phyloP scores from a whole-genome alignment of 2,888 invertebrate genomes.

The Cordilura impudica region DNA sequence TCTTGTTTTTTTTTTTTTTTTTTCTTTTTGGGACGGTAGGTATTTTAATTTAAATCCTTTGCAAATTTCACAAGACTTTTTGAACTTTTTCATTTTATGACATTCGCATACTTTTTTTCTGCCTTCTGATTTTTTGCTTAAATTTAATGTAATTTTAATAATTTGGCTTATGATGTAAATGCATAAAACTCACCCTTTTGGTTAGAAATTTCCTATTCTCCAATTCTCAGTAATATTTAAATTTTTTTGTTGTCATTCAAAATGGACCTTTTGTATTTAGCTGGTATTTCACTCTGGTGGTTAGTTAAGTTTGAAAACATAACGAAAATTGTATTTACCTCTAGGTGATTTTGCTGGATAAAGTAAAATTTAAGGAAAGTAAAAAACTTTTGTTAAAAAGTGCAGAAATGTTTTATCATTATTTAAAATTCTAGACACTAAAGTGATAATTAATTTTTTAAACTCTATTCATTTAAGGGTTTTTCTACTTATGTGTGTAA shows the following conservation, averaged over 20 bases:
- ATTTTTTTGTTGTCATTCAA: constrained; percentile 36
- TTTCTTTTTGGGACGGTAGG: background rate
- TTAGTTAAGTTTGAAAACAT: constrained; percentile 23
- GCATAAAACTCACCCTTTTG: constrained; percentile 40
- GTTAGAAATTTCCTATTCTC: constrained; percentile 39
- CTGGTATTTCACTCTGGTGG: constrained; percentile 1
- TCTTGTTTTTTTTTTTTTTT: constrained; percentile 44
- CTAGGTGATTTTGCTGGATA: constrained; percentile 22
- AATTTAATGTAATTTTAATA: constrained; percentile 37
- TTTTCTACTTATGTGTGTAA: background rate
- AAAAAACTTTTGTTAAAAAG: constrained; percentile 32
- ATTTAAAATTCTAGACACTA: constrained; percentile 49
- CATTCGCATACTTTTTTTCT: background rate
- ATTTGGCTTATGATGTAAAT: constrained; percentile 54
- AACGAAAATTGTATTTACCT: constrained; percentile 48
- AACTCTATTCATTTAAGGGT: constrained; percentile 14
- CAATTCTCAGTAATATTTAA: background rate
- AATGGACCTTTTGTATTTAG: constrained; percentile 44
- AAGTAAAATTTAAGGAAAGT: constrained; percentile 19
- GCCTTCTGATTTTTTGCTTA: constrained; percentile 5
- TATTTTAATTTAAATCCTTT: constrained; percentile 53
- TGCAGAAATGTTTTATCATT: constrained; percentile 45
- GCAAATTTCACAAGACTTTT: constrained; percentile 33
- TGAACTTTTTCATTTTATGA: constrained; percentile 35
- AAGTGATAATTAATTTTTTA: constrained; percentile 56